Base-by-base conservation (phyloP, 2,797 vertebrate species). In the Cossypha polioptera region DNA sequence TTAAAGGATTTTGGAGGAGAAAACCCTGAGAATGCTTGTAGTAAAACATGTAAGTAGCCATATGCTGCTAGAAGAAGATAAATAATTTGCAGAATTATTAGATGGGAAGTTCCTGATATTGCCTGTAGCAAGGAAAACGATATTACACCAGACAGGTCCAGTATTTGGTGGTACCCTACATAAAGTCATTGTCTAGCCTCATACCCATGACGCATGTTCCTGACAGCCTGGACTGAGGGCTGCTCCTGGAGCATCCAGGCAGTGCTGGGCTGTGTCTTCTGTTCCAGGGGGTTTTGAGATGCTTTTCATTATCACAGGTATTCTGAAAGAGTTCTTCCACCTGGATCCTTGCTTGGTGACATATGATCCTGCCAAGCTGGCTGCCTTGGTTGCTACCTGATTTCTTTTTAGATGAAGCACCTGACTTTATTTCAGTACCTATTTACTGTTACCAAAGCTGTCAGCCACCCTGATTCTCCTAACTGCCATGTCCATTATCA, bases 201-300 rank as follows among this genome's bases (percentile, higher is more conserved):
- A n/a, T 21, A 26, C 11, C 53, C 6, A 1, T 58, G 51, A 38
- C 0, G 0, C 16, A 57, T 22, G 12, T 67, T n/a, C 17, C 18
- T 35, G 25, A 29, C 4, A 11, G 28, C 31, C 24, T 72, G 54
- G 2, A 5, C 21, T 3, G 1, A 55, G 26, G 31, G 22, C 79
- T 86, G 28, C 50, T 65, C 10, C 35, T 48, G 42, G 14, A 81
- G 31, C n/a, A 81, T 15, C 8, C 35, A 65, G n/a, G 8, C n/a
- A 40, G 7, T 86, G 50, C 29, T 93, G 21, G n/a, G 38, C 25
- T 57, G 5, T 50, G 16, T 67, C 57, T 80, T 88, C 51, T 73
- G 0, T 51, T 69, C 36, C 53, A 45, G 35, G 4, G 8, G 24
- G 7, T 36, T 88, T 61, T 77, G 45, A 80, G 15, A 54, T 72